phyloP scores from a whole-genome alignment of 2,888 invertebrate genomes.

The Ormyrus pomaceus region DNA sequence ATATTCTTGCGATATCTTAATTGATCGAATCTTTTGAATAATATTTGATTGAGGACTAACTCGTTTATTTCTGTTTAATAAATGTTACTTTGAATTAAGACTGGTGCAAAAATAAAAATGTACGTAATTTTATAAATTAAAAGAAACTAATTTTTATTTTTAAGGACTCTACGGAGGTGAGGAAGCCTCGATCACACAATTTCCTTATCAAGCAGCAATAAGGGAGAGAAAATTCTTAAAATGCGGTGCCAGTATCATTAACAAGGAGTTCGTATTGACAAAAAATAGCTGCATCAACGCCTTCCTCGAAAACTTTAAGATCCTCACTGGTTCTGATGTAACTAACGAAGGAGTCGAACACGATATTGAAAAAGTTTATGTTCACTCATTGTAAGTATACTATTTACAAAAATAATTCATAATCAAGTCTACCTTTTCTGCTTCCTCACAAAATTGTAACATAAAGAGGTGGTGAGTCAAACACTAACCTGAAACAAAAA shows the following conservation, averaged over 20 bases:
- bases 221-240: neutral
- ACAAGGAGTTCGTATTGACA: constrained; percentile 76
- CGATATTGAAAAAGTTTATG: constrained; percentile 3
- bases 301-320: constrained; percentile 16
- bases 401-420: neutral
- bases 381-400: constrained; percentile 13
- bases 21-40: too few relatives aligned
- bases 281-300: constrained; percentile 78
- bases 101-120: too few relatives aligned
- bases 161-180: constrained; percentile 67
- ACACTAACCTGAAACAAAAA: too few relatives aligned
- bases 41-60: too few relatives aligned
- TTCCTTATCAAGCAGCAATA: constrained; percentile 77
- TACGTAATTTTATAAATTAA: neutral
- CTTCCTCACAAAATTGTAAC: too few relatives aligned
- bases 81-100: too few relatives aligned
- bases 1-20: too few relatives aligned
- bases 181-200: constrained; percentile 75
- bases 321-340: constrained; percentile 70
- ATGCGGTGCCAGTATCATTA: constrained; percentile 79
- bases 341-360: constrained; percentile 55
- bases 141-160: too few relatives aligned
- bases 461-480: too few relatives aligned
- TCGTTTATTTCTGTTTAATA: too few relatives aligned
- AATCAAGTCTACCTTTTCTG: too few relatives aligned